A percentile compares a stretch with the other conserved stretches of the same genome.
Evolutionary conservation across 2,797 vertebrate genomes (phyloP).

Genomic region (Leuciscus waleckii): DNA sequence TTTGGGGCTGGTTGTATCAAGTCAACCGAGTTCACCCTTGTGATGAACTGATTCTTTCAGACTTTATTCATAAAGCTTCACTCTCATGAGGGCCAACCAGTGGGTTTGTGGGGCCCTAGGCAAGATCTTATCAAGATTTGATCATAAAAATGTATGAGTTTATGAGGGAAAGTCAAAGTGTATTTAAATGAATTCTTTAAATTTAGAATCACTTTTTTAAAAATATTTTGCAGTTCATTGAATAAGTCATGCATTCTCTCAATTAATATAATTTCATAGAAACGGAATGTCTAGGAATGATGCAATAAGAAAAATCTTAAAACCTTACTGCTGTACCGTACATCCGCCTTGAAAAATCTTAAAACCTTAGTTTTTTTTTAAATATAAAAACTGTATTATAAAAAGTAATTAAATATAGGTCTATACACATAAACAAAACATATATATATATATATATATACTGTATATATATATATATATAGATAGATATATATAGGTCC

Average conservation of each 20-base stretch:
- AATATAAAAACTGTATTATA: too few species aligned
- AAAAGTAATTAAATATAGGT: too few species aligned
- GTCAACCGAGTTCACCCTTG: neutral
- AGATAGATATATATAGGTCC: too few species aligned
- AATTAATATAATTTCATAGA: neutral
- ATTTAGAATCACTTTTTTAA: neutral
- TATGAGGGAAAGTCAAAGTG: neutral
- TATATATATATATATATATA: too few species aligned
- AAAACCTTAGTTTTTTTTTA: neutral
- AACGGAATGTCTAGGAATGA: neutral
- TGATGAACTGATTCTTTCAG: conserved; percentile 19
- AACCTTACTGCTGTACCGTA: neutral
- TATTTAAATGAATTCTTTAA: neutral
- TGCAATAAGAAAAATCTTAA: neutral
- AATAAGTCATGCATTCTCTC: neutral
- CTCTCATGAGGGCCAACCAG: neutral
- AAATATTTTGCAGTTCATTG: neutral
- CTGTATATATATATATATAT: too few species aligned
- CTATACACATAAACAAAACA: too few species aligned
- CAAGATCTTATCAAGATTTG: conserved; percentile 1
- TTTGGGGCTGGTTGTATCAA: conserved; percentile 24
- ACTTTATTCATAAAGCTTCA: neutral
- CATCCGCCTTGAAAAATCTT: neutral
- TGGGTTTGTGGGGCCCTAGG: neutral
- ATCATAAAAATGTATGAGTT: neutral